Evolutionary conservation across 2,888 invertebrate species (phyloP).

Genomic region (Andrena flavipes): DNA sequence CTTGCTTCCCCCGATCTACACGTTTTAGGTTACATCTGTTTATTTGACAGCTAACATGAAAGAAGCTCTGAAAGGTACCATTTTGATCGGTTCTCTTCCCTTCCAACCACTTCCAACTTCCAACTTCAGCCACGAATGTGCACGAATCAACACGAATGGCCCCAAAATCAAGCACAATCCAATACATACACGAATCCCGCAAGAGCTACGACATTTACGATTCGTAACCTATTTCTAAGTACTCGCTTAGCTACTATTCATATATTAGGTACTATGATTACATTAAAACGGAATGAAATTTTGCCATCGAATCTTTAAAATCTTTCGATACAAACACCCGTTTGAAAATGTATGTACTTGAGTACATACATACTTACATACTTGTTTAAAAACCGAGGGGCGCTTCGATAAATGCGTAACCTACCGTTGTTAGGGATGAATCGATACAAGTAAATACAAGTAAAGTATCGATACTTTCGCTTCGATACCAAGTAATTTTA

Average conservation of each 20-base stretch:
- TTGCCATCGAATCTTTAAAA: not conserved
- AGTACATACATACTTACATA: not conserved
- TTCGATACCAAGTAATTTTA: no score
- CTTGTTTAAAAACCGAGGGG: constrained; percentile 6
- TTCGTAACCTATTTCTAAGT: not conserved
- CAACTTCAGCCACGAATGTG: no score
- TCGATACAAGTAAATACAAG: no score
- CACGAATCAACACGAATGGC: not conserved
- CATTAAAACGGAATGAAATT: not conserved
- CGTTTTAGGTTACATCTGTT: constrained; percentile 38
- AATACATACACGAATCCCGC: not conserved
- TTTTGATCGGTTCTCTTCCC: not conserved
- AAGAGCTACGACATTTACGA: constrained; percentile 3
- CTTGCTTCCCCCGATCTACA: constrained; percentile 2
- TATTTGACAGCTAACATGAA: constrained; percentile 44
- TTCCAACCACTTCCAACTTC: not conserved
- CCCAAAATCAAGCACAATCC: not conserved
- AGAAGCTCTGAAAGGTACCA: constrained; percentile 29
- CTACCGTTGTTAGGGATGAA: no score
- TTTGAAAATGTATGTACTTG: constrained; percentile 5
- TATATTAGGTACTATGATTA: not conserved
- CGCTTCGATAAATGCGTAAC: not conserved
- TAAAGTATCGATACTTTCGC: no score
- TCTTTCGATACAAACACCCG: constrained; percentile 15
- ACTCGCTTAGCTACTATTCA: not conserved